Base-by-base conservation (phyloP, 2,888 invertebrate species). In the Aspidiotus destructor region DNA sequence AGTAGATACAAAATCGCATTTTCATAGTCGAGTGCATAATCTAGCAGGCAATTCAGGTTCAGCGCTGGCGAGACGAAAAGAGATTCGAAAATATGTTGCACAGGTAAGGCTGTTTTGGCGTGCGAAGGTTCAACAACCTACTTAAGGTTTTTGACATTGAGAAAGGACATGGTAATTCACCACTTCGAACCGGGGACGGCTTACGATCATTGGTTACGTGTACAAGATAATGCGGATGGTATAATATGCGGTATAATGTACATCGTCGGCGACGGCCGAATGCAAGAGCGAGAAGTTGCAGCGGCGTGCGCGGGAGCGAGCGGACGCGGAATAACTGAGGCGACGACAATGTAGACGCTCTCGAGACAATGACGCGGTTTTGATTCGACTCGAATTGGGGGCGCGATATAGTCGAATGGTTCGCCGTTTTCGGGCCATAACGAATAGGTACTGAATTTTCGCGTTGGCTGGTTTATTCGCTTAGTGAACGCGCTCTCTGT, bases 121-220 rank as follows among this genome's bases (percentile, higher is more conserved):
- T 58, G 58, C 58, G 65, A 65, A 54, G 57, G 65, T 65, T 65
- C 65, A 65, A 65, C 65, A 65, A 58, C 65, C 65, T 65, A 58
- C 65, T 65, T 65, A 65, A 65, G 65, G 65, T 58, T 65, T 65
- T 65, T 65, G 65, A 65, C 65, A 65, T 65, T 65, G 65, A 65
- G 65, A 58, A 65, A 65, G 65, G 65, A 65, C 65, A 65, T 65
- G 65, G 65, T 65, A 65, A 65, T 65, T 65, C 65, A 65, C 65
- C 65, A 62, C 69, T 62, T 62, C 42, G 28, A 28, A 58, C 58
- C 9, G 58, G 8, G 17, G 58, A 58, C 58, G 58, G 65, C 44
- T 65, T 58, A 42, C 65, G 16, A 65, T 65, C 65, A 65, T 65
- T 65, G 65, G 65, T 65, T 65, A 48, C 42, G 15, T 58, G 40